These are phyloP conservation scores for Epicauta chinensis DNA, from an alignment of 1,140 invertebrate species.

Conservation along the genomic window DNA sequence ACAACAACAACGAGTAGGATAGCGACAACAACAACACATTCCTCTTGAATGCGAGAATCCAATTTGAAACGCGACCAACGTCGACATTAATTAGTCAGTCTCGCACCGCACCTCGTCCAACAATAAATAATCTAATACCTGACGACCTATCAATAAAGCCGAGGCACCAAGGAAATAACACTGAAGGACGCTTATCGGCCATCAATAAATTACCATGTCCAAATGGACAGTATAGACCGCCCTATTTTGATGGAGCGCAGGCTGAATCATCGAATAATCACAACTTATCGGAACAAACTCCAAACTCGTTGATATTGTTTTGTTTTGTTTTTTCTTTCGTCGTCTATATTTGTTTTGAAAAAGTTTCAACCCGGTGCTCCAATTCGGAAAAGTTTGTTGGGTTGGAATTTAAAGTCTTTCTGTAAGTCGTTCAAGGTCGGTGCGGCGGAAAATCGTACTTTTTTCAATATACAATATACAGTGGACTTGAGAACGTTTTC, in stretches of 20 bases:
- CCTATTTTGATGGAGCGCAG: neutral
- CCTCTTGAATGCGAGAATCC: constrained; percentile 12
- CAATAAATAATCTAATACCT: constrained; percentile 13
- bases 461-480: neutral
- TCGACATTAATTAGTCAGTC: constrained; percentile 13
- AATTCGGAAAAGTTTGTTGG: constrained; percentile 7
- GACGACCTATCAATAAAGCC: constrained; percentile 11
- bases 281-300: constrained; percentile 1
- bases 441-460: constrained; percentile 1
- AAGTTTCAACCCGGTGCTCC: constrained; percentile 1
- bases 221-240: neutral
- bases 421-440: constrained; percentile 9
- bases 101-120: constrained; percentile 8
- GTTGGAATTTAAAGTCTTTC: constrained; percentile 13
- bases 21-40: neutral
- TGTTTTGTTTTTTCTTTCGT: too few relatives aligned
- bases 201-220: constrained; percentile 11
- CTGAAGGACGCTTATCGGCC: constrained; percentile 5
- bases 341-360: constrained; percentile 1
- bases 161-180: constrained; percentile 9
- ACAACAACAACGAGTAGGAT: too few relatives aligned
- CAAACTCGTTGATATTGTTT: too few relatives aligned
- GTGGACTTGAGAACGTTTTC: too few relatives aligned
- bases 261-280: neutral
- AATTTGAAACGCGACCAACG: constrained; percentile 11